These are phyloP conservation scores for Parazoanthus atlanticus DNA, from an alignment of 92 coral and sea anemone genomes.

Conservation along the genomic window DNA sequence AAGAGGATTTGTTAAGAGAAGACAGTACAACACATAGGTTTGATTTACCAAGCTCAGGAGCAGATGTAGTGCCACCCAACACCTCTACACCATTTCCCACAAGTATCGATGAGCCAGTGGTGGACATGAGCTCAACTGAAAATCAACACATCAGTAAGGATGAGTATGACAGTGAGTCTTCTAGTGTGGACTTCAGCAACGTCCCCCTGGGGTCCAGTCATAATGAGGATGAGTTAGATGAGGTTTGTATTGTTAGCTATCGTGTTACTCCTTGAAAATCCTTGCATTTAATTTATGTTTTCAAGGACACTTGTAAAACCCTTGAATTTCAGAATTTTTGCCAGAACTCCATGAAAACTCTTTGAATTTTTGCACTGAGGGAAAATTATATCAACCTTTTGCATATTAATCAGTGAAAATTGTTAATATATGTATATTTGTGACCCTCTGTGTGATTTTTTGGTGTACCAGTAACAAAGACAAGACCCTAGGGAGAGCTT, in stretches of 20 bases:
- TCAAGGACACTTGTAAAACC: too few relatives aligned
- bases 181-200: slow-evolving; percentile 62
- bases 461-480: too few relatives aligned
- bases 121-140: background rate
- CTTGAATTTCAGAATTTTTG: too few relatives aligned
- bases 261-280: too few relatives aligned
- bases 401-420: too few relatives aligned
- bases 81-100: slow-evolving; percentile 7
- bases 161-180: background rate
- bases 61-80: background rate
- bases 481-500: too few relatives aligned
- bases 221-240: slow-evolving; percentile 64
- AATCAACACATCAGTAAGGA: background rate
- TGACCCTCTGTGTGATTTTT: too few relatives aligned
- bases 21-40: background rate
- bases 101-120: background rate
- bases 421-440: too few relatives aligned
- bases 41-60: background rate
- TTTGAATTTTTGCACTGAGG: too few relatives aligned
- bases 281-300: too few relatives aligned
- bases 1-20: slow-evolving; percentile 8
- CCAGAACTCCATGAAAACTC: too few relatives aligned
- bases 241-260: slow-evolving; percentile 48
- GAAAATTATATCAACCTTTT: too few relatives aligned
- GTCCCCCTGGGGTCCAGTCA: slow-evolving; percentile 55